Conservation (phyloP, 1,140 invertebrate genomes). For the Meloidogyne chitwoodi region DNA sequence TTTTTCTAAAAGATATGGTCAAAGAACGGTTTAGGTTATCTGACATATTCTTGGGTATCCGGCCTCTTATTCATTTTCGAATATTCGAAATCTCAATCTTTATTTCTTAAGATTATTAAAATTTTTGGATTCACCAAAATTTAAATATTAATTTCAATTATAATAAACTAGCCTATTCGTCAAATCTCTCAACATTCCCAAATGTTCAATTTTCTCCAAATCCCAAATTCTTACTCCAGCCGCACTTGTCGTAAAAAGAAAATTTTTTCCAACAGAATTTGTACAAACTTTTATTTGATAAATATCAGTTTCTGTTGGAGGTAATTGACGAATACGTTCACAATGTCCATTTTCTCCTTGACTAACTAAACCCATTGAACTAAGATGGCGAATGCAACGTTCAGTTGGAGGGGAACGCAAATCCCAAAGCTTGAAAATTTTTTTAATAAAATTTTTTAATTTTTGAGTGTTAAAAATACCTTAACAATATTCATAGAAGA, state of each 20-base stretch:
- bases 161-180: neutral
- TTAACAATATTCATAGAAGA: conserved; percentile 4
- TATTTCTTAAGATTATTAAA: neutral
- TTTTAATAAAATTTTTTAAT: no score
- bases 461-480: neutral
- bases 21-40: no score
- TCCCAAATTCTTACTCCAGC: neutral
- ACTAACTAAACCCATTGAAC: neutral
- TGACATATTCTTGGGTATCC: no score
- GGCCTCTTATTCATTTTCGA: no score
- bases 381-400: neutral
- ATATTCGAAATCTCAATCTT: no score
- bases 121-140: no score
- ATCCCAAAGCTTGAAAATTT: neutral
- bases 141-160: no score
- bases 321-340: neutral
- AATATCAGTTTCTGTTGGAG: neutral
- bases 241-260: neutral
- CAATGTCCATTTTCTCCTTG: neutral
- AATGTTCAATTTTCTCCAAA: neutral
- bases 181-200: neutral
- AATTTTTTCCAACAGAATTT: neutral
- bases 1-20: no score
- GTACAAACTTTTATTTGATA: neutral
- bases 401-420: neutral